Conservation (phyloP, 92 coral and sea anemone species). For the Palythoa heliodiscus region DNA sequence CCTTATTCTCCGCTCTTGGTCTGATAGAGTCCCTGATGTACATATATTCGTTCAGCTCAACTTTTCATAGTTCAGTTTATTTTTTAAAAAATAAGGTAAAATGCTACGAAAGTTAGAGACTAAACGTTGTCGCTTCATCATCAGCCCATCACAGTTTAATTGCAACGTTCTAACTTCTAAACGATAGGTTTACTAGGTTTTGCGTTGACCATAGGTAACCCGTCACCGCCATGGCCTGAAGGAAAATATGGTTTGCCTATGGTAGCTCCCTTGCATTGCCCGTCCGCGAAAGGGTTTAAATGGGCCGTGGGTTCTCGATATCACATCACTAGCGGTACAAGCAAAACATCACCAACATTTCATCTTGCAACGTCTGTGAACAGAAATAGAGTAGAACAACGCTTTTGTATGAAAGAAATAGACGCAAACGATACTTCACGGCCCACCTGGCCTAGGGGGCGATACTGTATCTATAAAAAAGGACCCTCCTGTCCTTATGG, state of each 20-base stretch:
- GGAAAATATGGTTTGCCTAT: constrained; percentile 55
- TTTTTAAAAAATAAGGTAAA: too few relatives aligned
- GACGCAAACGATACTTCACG: constrained; percentile 37
- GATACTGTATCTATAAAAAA: constrained; percentile 57
- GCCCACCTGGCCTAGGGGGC: constrained; percentile 55
- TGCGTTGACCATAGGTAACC: background rate
- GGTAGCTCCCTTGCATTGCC: constrained; percentile 41
- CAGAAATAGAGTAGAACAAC: constrained; percentile 46
- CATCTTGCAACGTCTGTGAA: constrained; percentile 54
- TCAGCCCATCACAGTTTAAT: too few relatives aligned
- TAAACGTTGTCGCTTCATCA: too few relatives aligned
- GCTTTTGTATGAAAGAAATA: constrained; percentile 53
- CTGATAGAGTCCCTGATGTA: too few relatives aligned
- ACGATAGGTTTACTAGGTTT: background rate
- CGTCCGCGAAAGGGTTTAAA: constrained; percentile 39
- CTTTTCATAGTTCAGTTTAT: too few relatives aligned
- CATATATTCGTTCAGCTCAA: too few relatives aligned
- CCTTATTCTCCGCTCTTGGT: too few relatives aligned
- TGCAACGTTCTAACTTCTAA: too few relatives aligned
- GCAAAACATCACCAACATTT: constrained; percentile 34
- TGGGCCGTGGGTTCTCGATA: constrained; percentile 56
- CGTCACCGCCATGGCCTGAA: constrained; percentile 44
- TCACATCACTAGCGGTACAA: constrained; percentile 50
- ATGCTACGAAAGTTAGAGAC: too few relatives aligned
- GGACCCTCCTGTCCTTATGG: constrained; percentile 51